These are phyloP conservation scores for Discoglossus pictus DNA, from an alignment of 2,797 vertebrate genomes.

Conservation along the genomic window DNA sequence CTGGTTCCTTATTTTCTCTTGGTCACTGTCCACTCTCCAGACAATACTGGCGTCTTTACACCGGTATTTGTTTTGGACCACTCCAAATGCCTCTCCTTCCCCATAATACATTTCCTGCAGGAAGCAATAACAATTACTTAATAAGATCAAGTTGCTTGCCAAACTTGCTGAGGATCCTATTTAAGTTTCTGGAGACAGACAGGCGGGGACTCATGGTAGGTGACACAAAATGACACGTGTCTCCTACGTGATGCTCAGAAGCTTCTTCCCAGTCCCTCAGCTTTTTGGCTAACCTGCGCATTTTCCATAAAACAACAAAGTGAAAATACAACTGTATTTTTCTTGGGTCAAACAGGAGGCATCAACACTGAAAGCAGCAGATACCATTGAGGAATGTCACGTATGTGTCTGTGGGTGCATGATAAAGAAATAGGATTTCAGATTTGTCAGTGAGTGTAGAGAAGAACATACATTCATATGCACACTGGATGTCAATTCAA, in stretches of 20 bases:
- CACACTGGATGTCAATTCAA: too few relatives aligned
- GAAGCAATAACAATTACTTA: slow-evolving; percentile 46
- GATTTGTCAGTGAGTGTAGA: too few relatives aligned
- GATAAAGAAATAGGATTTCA: too few relatives aligned
- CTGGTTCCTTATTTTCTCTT: too few relatives aligned
- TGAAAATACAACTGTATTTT: too few relatives aligned
- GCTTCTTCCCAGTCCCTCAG: background rate
- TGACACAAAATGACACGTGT: slow-evolving; percentile 7
- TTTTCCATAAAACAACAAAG: background rate
- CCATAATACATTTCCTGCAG: slow-evolving; percentile 36
- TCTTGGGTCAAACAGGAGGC: background rate
- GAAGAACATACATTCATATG: too few relatives aligned
- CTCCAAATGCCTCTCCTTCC: slow-evolving; percentile 29
- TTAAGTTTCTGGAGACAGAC: slow-evolving; percentile 39
- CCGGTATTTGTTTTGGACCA: slow-evolving; percentile 10
- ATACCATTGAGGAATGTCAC: background rate
- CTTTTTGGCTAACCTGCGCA: background rate
- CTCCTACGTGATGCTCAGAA: slow-evolving; percentile 30
- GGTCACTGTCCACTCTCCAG: slow-evolving; percentile 4
- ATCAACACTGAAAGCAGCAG: too few relatives aligned
- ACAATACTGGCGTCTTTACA: slow-evolving; percentile 42
- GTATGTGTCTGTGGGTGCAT: too few relatives aligned
- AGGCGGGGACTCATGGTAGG: slow-evolving; percentile 8
- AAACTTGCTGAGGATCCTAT: slow-evolving; percentile 5
- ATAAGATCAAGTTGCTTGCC: slow-evolving; percentile 6